Conservation (phyloP, 2,888 invertebrate species). For the Pterobdella sp. region DNA sequence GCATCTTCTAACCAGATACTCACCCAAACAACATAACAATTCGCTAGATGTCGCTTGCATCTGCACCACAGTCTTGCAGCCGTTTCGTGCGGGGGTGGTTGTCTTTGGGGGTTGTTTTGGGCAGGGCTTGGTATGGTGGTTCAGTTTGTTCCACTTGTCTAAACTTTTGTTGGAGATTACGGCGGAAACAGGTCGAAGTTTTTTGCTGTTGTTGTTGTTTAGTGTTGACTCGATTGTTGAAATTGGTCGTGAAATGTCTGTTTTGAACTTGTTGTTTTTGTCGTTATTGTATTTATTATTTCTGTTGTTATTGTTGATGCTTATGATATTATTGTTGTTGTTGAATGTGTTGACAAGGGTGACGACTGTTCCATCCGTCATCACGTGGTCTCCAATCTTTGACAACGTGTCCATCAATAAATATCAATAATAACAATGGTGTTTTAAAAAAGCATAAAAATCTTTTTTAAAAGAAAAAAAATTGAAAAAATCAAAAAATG, state of each 20-base stretch:
- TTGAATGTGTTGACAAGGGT: not conserved
- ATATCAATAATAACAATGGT: not conserved
- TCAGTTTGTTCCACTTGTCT: not conserved
- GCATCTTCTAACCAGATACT: conserved; percentile 78
- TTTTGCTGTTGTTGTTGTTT: not conserved
- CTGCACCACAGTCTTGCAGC: conserved; percentile 24
- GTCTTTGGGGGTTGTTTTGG: not conserved
- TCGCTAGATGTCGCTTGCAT: conserved; percentile 82
- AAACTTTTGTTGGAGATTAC: not conserved
- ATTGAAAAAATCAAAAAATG: no score
- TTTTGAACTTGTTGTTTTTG: not conserved
- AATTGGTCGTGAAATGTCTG: not conserved
- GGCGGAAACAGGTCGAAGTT: not conserved
- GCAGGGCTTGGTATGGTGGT: conserved; percentile 3
- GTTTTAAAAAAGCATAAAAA: no score
- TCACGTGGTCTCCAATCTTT: not conserved
- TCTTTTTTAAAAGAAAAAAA: no score
- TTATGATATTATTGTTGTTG: not conserved
- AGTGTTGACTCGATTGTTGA: not conserved
- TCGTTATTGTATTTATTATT: conserved; percentile 5
- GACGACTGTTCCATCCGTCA: no score
- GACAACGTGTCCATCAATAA: not conserved
- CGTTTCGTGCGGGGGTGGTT: not conserved
- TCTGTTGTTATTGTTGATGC: not conserved
- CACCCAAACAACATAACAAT: conserved; percentile 89